A percentile compares a stretch with the other conserved stretches of the same genome.
Conservation (phyloP, 2,888 invertebrate species). For the Scaptomyza caliginosa region DNA sequence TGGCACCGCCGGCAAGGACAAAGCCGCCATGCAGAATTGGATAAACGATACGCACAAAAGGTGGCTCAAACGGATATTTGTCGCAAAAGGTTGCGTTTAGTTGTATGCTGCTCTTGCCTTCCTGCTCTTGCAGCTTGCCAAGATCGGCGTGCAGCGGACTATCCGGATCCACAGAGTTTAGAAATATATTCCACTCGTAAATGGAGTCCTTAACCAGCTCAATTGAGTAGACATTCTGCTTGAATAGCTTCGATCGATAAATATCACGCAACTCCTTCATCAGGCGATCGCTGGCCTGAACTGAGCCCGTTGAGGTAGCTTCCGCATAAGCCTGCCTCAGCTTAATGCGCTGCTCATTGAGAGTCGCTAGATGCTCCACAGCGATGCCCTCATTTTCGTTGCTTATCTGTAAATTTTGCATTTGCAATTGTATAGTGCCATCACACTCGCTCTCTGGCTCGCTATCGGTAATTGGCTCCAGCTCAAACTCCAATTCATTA, state of each 20-base stretch:
- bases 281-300: constrained; percentile 99
- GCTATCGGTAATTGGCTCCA: constrained; percentile 85
- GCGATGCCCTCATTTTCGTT: constrained; percentile 91
- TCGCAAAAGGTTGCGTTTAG: constrained; percentile 99
- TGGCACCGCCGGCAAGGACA: constrained; percentile 98
- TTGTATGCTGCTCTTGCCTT: constrained; percentile 97
- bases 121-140: constrained; percentile 94
- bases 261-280: constrained; percentile 99
- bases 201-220: constrained; percentile 99
- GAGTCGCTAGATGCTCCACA: constrained; percentile 93
- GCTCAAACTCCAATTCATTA: constrained; percentile 79
- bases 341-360: constrained; percentile 97
- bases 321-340: constrained; percentile 97
- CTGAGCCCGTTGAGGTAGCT: constrained; percentile 97
- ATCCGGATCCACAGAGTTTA: constrained; percentile 98
- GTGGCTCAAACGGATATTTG: constrained; percentile 98
- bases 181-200: constrained; percentile 99
- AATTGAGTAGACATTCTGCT: constrained; percentile 92
- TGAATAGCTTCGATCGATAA: constrained; percentile 98
- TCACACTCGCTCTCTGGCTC: constrained; percentile 89
- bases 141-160: constrained; percentile 97
- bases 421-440: constrained; percentile 86
- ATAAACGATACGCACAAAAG: constrained; percentile 98
- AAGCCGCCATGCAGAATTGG: constrained; percentile 98
- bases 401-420: constrained; percentile 86